Percentiles rank a stretch among this genome's conserved stretches.
These are phyloP conservation scores for Anseranas semipalmata DNA, from an alignment of 2,113 vertebrate genomes.

Conservation along the genomic window DNA sequence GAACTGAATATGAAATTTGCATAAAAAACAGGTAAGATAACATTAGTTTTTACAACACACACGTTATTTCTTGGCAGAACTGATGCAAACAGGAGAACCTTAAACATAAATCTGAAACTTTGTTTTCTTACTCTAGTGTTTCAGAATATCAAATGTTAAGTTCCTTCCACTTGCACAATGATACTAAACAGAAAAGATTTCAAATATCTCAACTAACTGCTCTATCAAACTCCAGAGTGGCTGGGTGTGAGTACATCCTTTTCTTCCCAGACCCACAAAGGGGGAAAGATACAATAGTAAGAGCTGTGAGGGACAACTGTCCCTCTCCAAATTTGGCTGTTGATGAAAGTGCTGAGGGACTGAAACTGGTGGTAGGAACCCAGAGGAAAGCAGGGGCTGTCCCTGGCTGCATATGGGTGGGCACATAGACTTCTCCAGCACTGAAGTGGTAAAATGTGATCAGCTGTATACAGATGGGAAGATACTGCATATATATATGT, in stretches of 20 bases:
- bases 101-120: not conserved
- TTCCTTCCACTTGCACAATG: not conserved
- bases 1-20: not conserved
- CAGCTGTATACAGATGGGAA: not conserved
- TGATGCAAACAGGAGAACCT: not conserved
- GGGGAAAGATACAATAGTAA: not conserved
- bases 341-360: not conserved
- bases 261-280: not conserved
- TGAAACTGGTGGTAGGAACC: not conserved
- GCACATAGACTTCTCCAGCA: not conserved
- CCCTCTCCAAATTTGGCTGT: not conserved
- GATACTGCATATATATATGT: not conserved
- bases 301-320: not conserved
- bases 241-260: not conserved
- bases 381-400: not conserved
- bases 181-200: not conserved
- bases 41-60: not conserved
- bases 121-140: not conserved
- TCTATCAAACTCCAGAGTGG: not conserved
- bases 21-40: not conserved
- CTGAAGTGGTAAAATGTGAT: not conserved
- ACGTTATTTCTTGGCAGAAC: conserved; percentile 4
- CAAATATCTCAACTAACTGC: not conserved
- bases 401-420: not conserved
- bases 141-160: not conserved